Base-by-base conservation (phyloP, 2,888 invertebrate species). In the Synanthedon myopaeformis region DNA sequence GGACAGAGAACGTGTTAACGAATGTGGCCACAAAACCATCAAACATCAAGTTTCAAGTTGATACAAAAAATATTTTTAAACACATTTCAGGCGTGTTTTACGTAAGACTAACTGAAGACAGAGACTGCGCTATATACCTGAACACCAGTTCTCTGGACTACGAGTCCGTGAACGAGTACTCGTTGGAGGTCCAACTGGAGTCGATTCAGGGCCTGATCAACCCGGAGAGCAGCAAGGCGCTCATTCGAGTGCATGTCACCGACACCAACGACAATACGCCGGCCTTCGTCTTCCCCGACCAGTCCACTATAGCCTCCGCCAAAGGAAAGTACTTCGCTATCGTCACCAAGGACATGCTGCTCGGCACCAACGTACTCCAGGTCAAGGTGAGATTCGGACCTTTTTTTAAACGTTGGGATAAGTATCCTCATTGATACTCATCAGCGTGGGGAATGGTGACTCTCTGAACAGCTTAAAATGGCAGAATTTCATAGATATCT, bases 251-350 rank as follows among this genome's bases (percentile, higher is more conserved):
- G 0, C 93, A 94, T 59, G 93, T 98, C 0, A 86, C 91, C 0
- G 97, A 98, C 74, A 92, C 95, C 1, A 98, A 98, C 72, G 97
- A 98, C 72, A 97, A 97, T 74, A 89, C 90, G 0, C 97, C 98
- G 0, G 89, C 91, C 62, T 98, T 97, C 72, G 78, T 93, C 0
- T 94, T 93, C 65, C 92, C 93, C 1, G 89, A 90, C 12, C 78
- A 87, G 53, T 82, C 82, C 0, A 82, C 88, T 0, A 84, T 89
- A 51, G 80, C 85, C 3, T 89, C 88, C 0, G 90, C 90, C 11
- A 90, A 89, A 53, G 91, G 90, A 54, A 93, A 93, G 52, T 96
- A 94, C 74, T 95, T 93, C 66, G 94, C 94, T 0, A 93, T 96
- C 0, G 90, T 96, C 2, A 90, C 93, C 0, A 89, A 90, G 52